Base-by-base conservation (phyloP, 2,113 vertebrate genomes). In the Xenopus borealis region DNA sequence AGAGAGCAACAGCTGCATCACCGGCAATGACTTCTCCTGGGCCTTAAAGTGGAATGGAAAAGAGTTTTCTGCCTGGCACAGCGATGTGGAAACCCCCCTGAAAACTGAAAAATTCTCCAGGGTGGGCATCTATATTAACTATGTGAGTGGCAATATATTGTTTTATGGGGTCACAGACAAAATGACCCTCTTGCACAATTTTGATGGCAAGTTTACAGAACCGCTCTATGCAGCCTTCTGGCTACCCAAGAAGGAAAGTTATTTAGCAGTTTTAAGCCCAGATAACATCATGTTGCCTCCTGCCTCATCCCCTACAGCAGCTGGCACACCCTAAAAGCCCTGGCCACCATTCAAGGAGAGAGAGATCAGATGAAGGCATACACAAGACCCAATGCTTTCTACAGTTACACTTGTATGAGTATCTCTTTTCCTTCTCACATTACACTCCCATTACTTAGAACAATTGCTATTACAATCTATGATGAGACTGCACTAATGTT, bases 221-320 rank as follows among this genome's bases (percentile, higher is more conserved):
- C 89, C 88, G 0, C 84, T 95, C 0, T 94, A 92, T 33, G 85
- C 88, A 0, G 88, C 89, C 0, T 91, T 93, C 83, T 94, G 91
- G 91, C 82, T 96, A 59, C 86, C 93, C 10, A 95, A 94, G 83
- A 93, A 94, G 78, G 93, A 94, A 79, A 94, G 89, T 0, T 7
- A 83, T 0, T 82, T 93, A 23, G 79, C 74, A 20, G 81, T 85
- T 55, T 72, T 57, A 9, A 71, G 81, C 16, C 75, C 83, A 52
- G 52, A 80, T 62, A 80, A 87, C 30, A 79, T 83, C 27, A 64
- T 72, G 0, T 75, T 66, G 67, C 27, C 11, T 17, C 71, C 40
- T 8, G 0, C 0, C 12, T 55, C 53, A 0, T 55, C 53, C 16
- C 16, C 53, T n/a, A 55, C 17, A 55, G 17, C 17, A n/a, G 14